Conservation (phyloP, 2,888 invertebrate species). For the Prosopocoilus inquinatus region DNA sequence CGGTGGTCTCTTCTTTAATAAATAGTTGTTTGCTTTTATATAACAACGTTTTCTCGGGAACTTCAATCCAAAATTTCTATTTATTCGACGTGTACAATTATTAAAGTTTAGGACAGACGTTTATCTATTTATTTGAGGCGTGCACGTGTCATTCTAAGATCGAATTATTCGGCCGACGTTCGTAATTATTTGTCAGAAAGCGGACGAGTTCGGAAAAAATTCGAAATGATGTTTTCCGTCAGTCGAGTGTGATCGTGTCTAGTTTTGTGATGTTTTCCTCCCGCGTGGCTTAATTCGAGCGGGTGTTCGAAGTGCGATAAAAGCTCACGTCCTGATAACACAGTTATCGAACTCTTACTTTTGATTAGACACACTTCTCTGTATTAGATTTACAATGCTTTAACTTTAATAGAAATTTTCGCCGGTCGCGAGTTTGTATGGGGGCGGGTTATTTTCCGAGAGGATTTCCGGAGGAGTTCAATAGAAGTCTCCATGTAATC, state of each 20-base stretch:
- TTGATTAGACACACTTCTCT: constrained; percentile 37
- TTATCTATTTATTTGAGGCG: too few relatives aligned
- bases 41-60: too few relatives aligned
- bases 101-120: too few relatives aligned
- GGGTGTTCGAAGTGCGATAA: constrained; percentile 5
- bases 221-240: not conserved
- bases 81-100: too few relatives aligned
- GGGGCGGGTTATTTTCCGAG: not conserved
- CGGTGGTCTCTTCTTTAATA: too few relatives aligned
- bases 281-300: not conserved
- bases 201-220: not conserved
- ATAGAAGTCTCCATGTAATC: constrained; percentile 24
- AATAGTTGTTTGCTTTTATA: too few relatives aligned
- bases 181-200: constrained; percentile 1
- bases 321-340: constrained; percentile 33
- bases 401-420: constrained; percentile 16
- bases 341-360: constrained; percentile 36
- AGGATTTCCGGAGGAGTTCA: constrained; percentile 13
- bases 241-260: not conserved
- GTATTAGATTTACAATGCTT: constrained; percentile 25
- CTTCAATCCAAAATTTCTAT: too few relatives aligned
- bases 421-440: not conserved
- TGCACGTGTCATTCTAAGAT: not conserved
- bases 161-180: not conserved
- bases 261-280: constrained; percentile 1